Percentiles rank a stretch among this genome's conserved stretches.
Evolutionary conservation across 2,888 invertebrate genomes (phyloP).

Genomic region (Phaedon cochleariae): DNA sequence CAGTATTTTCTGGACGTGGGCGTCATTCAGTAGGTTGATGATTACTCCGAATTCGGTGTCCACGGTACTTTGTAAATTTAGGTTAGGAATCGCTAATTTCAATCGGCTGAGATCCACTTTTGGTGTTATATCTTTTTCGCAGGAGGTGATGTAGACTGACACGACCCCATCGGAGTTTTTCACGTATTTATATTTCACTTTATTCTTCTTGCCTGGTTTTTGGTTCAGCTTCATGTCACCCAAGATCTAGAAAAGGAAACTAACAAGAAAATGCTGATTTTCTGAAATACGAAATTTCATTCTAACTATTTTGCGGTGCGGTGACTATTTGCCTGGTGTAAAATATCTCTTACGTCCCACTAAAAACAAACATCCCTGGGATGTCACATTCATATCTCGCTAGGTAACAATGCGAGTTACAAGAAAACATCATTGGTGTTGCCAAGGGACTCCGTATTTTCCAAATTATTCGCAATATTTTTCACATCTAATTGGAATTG

Average conservation of each 20-base stretch:
- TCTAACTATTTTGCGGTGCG: no score
- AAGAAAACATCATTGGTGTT: no score
- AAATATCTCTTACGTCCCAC: no score
- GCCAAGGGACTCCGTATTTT: no score
- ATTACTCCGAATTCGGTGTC: slow-evolving; percentile 59
- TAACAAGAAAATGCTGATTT: no score
- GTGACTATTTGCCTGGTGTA: no score
- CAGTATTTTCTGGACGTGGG: slow-evolving; percentile 60
- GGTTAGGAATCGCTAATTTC: slow-evolving; percentile 34
- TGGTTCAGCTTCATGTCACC: slow-evolving; percentile 16
- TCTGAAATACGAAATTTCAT: no score
- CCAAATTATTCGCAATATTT: no score
- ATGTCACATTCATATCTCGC: no score
- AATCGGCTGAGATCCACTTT: slow-evolving; percentile 35
- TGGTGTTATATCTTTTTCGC: slow-evolving; percentile 25
- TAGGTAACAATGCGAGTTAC: no score
- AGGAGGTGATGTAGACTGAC: slow-evolving; percentile 36
- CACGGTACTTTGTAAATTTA: slow-evolving; percentile 35
- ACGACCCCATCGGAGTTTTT: slow-evolving; percentile 27
- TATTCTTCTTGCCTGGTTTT: slow-evolving; percentile 14
- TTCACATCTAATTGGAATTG: no score
- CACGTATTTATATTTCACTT: slow-evolving; percentile 20
- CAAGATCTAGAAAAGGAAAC: slow-evolving; percentile 22
- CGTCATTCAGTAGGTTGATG: slow-evolving; percentile 58
- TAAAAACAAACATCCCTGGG: no score